phyloP scores from a whole-genome alignment of 2,113 vertebrate genomes.

The Alaudala cheleensis region DNA sequence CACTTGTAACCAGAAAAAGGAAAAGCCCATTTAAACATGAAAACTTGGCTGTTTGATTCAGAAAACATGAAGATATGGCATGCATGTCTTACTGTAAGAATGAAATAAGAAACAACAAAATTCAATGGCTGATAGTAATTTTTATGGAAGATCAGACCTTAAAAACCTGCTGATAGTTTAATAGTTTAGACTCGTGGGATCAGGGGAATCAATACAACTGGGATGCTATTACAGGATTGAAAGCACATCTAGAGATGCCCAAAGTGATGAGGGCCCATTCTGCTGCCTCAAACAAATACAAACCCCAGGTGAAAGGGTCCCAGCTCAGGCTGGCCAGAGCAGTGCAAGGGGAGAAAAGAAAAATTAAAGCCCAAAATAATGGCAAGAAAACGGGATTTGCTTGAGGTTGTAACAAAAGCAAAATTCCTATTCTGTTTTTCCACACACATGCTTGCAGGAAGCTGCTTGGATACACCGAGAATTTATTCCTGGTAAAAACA shows the following conservation, averaged over 20 bases:
- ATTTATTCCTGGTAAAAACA: neutral
- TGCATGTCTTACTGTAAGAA: neutral
- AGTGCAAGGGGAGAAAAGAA: fast-evolving
- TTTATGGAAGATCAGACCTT: neutral
- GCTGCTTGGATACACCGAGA: neutral
- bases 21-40: neutral
- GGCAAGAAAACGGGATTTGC: neutral
- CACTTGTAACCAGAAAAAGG: neutral
- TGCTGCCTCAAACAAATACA: neutral
- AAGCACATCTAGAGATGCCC: neutral
- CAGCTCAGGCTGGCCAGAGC: neutral
- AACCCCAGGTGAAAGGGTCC: neutral
- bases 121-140: neutral
- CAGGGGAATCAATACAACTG: neutral
- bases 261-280: neutral
- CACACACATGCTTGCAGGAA: neutral
- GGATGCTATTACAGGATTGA: neutral
- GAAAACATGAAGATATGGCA: neutral
- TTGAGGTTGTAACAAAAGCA: neutral
- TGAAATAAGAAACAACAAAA: neutral
- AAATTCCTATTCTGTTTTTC: neutral
- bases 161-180: neutral
- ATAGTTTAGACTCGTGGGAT: too few relatives aligned
- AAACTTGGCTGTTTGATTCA: neutral
- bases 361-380: neutral